Evolutionary conservation across 2,113 vertebrate genomes (phyloP).

Genomic region (Poeciliopsis prolifica): DNA sequence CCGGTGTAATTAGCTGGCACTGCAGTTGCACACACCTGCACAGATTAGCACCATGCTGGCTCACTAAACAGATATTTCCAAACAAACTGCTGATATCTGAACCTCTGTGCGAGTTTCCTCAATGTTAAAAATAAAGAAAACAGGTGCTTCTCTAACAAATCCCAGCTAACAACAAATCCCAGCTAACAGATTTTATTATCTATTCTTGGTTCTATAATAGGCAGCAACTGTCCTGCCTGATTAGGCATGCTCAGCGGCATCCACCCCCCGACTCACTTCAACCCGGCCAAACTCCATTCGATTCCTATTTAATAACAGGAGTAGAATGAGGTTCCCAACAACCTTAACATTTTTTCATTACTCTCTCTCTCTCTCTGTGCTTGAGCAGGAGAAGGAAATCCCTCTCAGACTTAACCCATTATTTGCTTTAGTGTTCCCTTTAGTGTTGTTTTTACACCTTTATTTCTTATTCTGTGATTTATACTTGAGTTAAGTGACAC

Average conservation of each 20-base stretch:
- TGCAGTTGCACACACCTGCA: conserved; percentile 76
- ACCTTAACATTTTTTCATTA: conserved; percentile 32
- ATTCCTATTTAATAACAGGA: conserved; percentile 64
- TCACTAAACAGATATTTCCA: conserved; percentile 89
- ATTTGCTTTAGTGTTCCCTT: conserved; percentile 5
- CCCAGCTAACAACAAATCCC: conserved; percentile 79
- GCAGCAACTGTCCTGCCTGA: conserved; percentile 90
- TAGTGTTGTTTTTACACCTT: not conserved
- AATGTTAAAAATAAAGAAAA: conserved; percentile 94
- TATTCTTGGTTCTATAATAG: conserved; percentile 87
- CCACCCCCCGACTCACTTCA: conserved; percentile 52
- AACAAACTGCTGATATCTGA: conserved; percentile 87
- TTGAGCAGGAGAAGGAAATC: conserved; percentile 18
- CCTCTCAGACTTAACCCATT: conserved; percentile 61
- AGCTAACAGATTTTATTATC: conserved; percentile 89
- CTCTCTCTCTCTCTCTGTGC: not conserved
- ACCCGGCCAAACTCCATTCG: conserved; percentile 55
- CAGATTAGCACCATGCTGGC: conserved; percentile 63
- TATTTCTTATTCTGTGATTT: not conserved
- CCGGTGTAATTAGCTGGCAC: conserved; percentile 79
- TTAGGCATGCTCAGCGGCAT: conserved; percentile 86
- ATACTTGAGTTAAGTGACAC: not conserved
- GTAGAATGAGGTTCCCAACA: conserved; percentile 73
- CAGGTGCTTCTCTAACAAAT: conserved; percentile 81
- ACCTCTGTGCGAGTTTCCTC: conserved; percentile 88